Conservation (phyloP, 2,797 vertebrate genomes). For the Cyprinella venusta region DNA sequence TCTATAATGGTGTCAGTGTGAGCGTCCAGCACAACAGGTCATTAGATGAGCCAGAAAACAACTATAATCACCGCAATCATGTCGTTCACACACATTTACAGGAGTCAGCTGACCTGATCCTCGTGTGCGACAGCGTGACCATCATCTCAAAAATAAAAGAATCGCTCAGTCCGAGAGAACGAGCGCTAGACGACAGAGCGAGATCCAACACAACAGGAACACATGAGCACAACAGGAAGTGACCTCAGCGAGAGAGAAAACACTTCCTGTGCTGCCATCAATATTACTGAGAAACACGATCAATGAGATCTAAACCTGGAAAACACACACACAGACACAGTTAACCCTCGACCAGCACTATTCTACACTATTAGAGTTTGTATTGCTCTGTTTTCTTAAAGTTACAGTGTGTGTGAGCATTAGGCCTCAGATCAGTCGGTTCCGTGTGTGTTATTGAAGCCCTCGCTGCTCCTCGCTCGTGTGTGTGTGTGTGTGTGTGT, state of each 20-base stretch:
- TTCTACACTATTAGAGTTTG: too few species aligned
- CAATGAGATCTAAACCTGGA: not conserved
- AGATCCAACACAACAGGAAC: too few species aligned
- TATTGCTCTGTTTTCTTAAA: too few species aligned
- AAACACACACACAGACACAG: not conserved
- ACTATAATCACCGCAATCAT: not conserved
- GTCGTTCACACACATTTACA: conserved; percentile 1
- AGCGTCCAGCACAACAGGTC: not conserved
- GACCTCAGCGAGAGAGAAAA: not conserved
- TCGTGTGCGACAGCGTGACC: not conserved
- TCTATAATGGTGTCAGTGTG: not conserved
- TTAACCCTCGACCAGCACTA: too few species aligned
- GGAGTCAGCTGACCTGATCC: not conserved
- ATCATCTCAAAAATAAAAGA: not conserved
- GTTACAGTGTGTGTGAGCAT: too few species aligned
- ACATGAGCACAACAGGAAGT: not conserved
- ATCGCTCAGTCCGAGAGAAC: too few species aligned
- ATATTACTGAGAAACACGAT: not conserved
- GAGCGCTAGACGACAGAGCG: too few species aligned
- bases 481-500: not conserved
- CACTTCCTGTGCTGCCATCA: not conserved
- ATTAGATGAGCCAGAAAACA: not conserved
- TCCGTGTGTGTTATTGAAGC: too few species aligned
- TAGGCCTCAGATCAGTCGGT: not conserved
- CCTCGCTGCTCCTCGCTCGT: not conserved